Evolutionary conservation across 2,113 vertebrate species (phyloP).

Genomic region (Callaeas wilsoni): DNA sequence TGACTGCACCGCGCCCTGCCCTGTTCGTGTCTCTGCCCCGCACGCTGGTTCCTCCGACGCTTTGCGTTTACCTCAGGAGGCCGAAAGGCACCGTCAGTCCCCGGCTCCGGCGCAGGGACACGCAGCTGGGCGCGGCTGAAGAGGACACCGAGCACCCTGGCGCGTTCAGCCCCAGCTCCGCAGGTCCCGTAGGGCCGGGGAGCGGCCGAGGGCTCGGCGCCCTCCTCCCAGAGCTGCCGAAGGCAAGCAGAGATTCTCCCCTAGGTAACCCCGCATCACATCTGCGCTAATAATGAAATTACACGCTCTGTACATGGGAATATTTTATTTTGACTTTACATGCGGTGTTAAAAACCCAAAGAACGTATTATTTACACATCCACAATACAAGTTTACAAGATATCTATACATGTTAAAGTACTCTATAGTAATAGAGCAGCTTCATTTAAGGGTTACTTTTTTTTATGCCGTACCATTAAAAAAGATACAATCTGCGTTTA

Average conservation of each 20-base stretch:
- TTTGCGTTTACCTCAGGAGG: too few species aligned
- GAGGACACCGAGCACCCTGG: too few species aligned
- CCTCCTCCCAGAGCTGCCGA: neutral
- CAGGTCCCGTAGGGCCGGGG: too few species aligned
- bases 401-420: constrained; percentile 98
- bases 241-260: neutral
- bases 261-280: neutral
- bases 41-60: too few species aligned
- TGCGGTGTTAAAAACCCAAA: constrained; percentile 99
- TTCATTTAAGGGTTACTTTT: constrained; percentile 83
- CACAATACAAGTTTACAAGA: constrained; percentile 99
- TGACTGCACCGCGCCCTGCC: too few species aligned
- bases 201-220: neutral
- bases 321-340: constrained; percentile 99
- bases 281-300: neutral
- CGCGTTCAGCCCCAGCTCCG: too few species aligned
- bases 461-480: constrained; percentile 91
- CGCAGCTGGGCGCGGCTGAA: too few species aligned
- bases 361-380: constrained; percentile 98
- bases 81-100: too few species aligned
- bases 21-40: too few species aligned
- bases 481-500: constrained; percentile 88
- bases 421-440: constrained; percentile 91
- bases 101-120: too few species aligned
- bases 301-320: constrained; percentile 71